Conservation (phyloP, 2,797 vertebrate species). For the Rachycentron canadum region DNA sequence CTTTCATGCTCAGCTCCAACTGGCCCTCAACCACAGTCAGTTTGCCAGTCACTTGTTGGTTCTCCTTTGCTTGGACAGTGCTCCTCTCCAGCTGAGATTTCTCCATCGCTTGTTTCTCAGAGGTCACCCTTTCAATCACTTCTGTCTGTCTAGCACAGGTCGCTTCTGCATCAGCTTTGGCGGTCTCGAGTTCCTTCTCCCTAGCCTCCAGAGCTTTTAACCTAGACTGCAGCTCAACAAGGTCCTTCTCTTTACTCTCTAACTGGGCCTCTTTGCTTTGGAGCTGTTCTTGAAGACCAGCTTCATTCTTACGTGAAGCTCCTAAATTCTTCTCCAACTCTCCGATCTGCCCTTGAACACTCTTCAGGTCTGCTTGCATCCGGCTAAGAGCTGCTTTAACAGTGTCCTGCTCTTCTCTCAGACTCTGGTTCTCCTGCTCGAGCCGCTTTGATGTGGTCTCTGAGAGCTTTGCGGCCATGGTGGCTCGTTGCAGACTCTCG, state of each 20-base stretch:
- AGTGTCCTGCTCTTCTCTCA: constrained; percentile 87
- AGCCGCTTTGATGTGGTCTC: constrained; percentile 82
- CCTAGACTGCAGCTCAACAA: constrained; percentile 82
- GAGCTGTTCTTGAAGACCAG: constrained; percentile 83
- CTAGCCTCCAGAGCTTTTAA: constrained; percentile 75
- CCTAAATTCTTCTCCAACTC: constrained; percentile 86
- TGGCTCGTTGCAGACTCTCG: constrained; percentile 86
- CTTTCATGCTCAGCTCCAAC: constrained; percentile 84
- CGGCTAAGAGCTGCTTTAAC: constrained; percentile 81
- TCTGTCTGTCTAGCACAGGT: constrained; percentile 81
- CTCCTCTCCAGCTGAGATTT: constrained; percentile 79
- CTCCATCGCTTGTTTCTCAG: constrained; percentile 81
- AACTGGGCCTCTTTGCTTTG: constrained; percentile 80
- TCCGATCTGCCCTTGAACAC: constrained; percentile 82
- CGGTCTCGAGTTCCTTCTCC: constrained; percentile 79
- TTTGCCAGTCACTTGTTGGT: constrained; percentile 77
- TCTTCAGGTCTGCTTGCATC: constrained; percentile 87
- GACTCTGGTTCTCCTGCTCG: constrained; percentile 85
- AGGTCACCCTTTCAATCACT: constrained; percentile 81
- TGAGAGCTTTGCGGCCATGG: constrained; percentile 79
- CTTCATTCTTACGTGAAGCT: constrained; percentile 83
- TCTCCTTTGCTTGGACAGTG: constrained; percentile 68
- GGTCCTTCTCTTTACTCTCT: constrained; percentile 78
- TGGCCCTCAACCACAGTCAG: constrained; percentile 85
- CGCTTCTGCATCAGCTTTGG: constrained; percentile 82